Conservation (phyloP, 2,113 vertebrate genomes). For the Oncorhynchus gorbuscha region DNA sequence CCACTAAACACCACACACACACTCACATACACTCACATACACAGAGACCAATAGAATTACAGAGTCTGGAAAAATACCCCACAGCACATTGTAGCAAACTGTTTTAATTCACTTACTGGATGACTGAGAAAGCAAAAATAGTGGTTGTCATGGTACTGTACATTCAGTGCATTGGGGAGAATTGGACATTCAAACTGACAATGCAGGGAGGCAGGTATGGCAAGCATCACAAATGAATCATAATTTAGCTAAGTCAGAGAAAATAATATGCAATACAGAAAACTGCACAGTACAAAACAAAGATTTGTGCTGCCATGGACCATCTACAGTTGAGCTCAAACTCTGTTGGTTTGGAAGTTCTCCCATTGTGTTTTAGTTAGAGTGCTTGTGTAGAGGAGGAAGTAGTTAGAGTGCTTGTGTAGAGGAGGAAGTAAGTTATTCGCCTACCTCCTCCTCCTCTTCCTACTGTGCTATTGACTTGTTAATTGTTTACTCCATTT, state of each 20-base stretch:
- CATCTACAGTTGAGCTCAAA: background rate
- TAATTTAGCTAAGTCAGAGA: background rate
- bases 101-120: too few species aligned
- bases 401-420: too few species aligned
- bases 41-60: background rate
- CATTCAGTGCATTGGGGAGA: slow-evolving; percentile 1
- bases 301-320: background rate
- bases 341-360: background rate
- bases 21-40: background rate
- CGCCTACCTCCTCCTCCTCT: too few species aligned
- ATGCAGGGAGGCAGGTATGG: background rate
- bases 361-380: background rate
- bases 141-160: background rate
- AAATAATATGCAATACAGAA: background rate
- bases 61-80: too few species aligned
- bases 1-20: background rate
- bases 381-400: too few species aligned
- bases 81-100: too few species aligned
- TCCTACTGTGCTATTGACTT: too few species aligned
- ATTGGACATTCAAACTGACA: background rate
- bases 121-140: background rate
- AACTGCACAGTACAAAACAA: background rate
- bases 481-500: too few species aligned
- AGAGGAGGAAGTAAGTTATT: too few species aligned
- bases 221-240: background rate